These are phyloP conservation scores for Andrena fulva DNA, from an alignment of 2,888 invertebrate species.

Conservation along the genomic window DNA sequence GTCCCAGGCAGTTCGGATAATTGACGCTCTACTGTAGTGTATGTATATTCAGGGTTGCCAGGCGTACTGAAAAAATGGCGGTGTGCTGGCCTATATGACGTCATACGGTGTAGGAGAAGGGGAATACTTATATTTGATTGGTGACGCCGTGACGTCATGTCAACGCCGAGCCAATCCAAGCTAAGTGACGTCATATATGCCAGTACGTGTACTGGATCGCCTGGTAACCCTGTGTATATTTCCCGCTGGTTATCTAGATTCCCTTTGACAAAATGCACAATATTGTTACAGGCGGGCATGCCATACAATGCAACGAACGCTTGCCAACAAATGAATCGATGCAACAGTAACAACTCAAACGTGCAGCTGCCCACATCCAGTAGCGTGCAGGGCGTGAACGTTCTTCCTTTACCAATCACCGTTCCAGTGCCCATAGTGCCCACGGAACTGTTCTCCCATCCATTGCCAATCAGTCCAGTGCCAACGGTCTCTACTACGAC, in stretches of 20 bases:
- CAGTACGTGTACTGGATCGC: too few relatives aligned
- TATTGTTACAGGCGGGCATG: slow-evolving; percentile 73
- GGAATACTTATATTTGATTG: too few relatives aligned
- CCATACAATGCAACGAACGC: slow-evolving; percentile 74
- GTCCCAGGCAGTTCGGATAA: too few relatives aligned
- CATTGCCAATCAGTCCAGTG: slow-evolving; percentile 72
- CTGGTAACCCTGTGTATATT: too few relatives aligned
- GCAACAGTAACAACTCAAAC: slow-evolving; percentile 60
- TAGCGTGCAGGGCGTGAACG: slow-evolving; percentile 75
- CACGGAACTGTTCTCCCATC: slow-evolving; percentile 79
- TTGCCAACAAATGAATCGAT: slow-evolving; percentile 70
- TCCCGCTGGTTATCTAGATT: not conserved
- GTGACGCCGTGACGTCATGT: too few relatives aligned
- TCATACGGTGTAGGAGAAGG: too few relatives aligned
- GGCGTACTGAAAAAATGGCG: too few relatives aligned
- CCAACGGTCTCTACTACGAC: slow-evolving; percentile 66
- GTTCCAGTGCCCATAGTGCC: slow-evolving; percentile 80
- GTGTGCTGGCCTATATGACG: too few relatives aligned
- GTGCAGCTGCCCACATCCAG: slow-evolving; percentile 62
- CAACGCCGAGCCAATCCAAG: too few relatives aligned
- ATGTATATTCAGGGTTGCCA: too few relatives aligned
- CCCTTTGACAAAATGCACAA: not conserved
- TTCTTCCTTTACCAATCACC: slow-evolving; percentile 78
- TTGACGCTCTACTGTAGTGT: too few relatives aligned
- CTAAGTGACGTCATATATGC: too few relatives aligned